A percentile compares a stretch with the other conserved stretches of the same genome.
Conservation (phyloP, 2,113 vertebrate species). For the Micromys minutus region DNA sequence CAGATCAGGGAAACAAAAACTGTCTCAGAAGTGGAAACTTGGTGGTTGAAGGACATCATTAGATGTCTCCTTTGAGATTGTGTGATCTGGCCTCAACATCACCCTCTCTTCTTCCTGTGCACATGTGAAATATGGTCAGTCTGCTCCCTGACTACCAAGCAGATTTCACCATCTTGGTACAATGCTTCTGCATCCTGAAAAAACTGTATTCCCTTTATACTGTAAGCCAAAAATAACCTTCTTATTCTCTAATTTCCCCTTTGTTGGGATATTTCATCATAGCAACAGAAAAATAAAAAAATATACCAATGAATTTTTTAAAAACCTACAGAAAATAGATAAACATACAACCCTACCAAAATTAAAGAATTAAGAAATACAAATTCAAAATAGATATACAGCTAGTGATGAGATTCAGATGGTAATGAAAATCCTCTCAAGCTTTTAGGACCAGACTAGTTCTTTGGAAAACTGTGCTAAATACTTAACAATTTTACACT, state of each 20-base stretch:
- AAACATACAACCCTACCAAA: not conserved
- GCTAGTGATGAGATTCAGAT: not conserved
- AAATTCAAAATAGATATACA: not conserved
- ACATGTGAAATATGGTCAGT: not conserved
- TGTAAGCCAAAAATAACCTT: not conserved
- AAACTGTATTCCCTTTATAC: no score
- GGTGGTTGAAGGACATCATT: not conserved
- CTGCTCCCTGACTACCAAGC: not conserved
- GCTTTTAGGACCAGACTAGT: not conserved
- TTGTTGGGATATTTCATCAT: not conserved
- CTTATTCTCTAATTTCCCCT: not conserved
- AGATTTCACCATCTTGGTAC: no score
- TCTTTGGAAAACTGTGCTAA: not conserved
- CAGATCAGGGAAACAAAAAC: no score
- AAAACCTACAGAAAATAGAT: not conserved
- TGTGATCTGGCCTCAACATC: not conserved
- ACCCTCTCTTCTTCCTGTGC: not conserved
- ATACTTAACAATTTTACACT: not conserved
- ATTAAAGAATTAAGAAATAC: not conserved
- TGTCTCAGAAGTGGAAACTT: not conserved
- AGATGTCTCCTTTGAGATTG: not conserved
- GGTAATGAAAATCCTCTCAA: not conserved
- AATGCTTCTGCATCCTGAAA: no score
- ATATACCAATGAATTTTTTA: not conserved
- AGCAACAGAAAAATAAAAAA: not conserved